phyloP scores from a whole-genome alignment of 2,888 invertebrate species.

The Drosophila quinaria region DNA sequence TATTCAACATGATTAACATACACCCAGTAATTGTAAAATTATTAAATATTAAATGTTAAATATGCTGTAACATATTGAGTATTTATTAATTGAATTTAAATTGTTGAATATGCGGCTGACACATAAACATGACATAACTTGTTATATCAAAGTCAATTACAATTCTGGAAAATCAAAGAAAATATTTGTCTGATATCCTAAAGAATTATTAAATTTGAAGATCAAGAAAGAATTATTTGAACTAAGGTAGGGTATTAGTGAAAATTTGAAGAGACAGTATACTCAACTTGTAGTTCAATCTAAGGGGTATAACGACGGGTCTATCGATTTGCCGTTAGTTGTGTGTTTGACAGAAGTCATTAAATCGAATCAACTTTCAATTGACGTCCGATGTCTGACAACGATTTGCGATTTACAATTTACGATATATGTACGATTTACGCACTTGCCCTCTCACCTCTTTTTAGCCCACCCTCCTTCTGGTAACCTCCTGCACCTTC shows the following conservation, averaged over 20 bases:
- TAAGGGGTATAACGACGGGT: slow-evolving; percentile 40
- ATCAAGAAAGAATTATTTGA: not conserved
- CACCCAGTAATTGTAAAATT: not conserved
- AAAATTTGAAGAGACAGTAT: not conserved
- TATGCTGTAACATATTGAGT: no score
- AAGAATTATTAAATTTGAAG: not conserved
- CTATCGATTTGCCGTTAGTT: slow-evolving; percentile 53
- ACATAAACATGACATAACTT: slow-evolving; percentile 6
- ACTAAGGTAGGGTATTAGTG: not conserved
- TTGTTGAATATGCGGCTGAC: not conserved
- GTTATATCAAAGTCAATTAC: not conserved
- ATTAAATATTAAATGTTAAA: no score
- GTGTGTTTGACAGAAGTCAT: slow-evolving; percentile 74
- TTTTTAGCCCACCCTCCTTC: not conserved
- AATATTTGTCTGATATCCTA: not conserved
- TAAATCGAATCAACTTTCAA: slow-evolving; percentile 76
- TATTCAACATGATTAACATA: not conserved
- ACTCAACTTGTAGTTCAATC: not conserved
- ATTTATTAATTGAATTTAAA: no score
- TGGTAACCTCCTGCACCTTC: no score
- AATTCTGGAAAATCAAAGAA: not conserved
- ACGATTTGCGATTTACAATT: slow-evolving; percentile 50
- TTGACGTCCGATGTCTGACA: slow-evolving; percentile 52
- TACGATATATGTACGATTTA: slow-evolving; percentile 50
- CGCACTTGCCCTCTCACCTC: slow-evolving; percentile 54